Evolutionary conservation across 2,797 vertebrate genomes (phyloP).

Genomic region (Fistularia commersonii): DNA sequence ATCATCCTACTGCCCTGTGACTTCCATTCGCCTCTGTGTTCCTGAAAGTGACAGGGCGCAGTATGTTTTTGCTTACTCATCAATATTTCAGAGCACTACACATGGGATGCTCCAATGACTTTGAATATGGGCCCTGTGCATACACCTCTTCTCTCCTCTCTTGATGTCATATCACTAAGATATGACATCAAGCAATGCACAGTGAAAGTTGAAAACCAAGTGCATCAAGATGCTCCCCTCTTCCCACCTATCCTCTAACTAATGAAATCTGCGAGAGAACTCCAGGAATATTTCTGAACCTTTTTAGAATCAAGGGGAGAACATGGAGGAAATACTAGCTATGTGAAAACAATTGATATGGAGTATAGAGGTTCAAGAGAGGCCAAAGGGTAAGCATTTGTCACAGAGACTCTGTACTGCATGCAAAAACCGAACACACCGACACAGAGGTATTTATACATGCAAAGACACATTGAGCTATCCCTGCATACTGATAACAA

Average conservation of each 20-base stretch:
- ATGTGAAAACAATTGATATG: conserved; percentile 27
- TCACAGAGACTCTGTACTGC: conserved; percentile 18
- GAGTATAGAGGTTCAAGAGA: conserved; percentile 10
- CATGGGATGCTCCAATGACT: conserved; percentile 71
- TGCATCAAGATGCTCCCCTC: conserved; percentile 24
- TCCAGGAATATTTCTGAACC: conserved; percentile 34
- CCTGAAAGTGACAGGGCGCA: conserved; percentile 72
- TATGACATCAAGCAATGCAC: conserved; percentile 69
- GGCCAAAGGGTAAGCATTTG: conserved; percentile 37
- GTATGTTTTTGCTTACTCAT: conserved; percentile 77
- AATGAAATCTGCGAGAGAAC: conserved; percentile 52
- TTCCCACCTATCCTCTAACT: conserved; percentile 10
- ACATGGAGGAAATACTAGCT: conserved; percentile 31
- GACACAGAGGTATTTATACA: conserved; percentile 6
- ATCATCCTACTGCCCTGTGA: conserved; percentile 67
- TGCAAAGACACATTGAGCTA: conserved; percentile 7
- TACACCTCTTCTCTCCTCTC: conserved; percentile 63
- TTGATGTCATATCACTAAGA: too few species aligned
- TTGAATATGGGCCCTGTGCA: conserved; percentile 59
- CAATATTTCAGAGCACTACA: conserved; percentile 75
- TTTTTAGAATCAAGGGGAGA: conserved; percentile 41
- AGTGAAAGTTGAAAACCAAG: conserved; percentile 60
- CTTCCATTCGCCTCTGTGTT: conserved; percentile 60
- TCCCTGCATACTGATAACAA: conserved; percentile 15
- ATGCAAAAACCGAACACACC: conserved; percentile 3